phyloP scores from a whole-genome alignment of 2,888 invertebrate genomes.

The Neoitamus cyanurus region DNA sequence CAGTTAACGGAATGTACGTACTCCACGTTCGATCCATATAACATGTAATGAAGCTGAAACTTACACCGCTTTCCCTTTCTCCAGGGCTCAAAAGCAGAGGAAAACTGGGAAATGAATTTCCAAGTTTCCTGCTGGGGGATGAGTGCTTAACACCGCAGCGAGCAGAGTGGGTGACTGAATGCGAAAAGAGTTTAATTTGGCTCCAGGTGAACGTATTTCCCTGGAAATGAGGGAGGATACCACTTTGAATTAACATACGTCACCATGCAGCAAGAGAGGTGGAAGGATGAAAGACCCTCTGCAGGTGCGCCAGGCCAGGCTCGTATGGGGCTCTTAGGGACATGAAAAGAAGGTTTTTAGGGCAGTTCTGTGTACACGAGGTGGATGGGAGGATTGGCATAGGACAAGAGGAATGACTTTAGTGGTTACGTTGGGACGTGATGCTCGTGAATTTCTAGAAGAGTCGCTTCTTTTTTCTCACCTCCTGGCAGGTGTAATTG shows the following conservation, averaged over 20 bases:
- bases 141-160: not conserved
- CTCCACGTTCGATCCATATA: not conserved
- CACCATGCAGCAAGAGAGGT: not conserved
- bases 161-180: not conserved
- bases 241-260: constrained; percentile 5
- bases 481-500: constrained; percentile 22
- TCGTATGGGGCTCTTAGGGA: not conserved
- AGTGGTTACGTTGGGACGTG: constrained; percentile 4
- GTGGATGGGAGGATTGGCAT: not conserved
- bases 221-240: constrained; percentile 19
- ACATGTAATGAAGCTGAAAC: not conserved
- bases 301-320: not conserved
- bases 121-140: not conserved
- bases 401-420: not conserved
- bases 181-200: constrained; percentile 17
- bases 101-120: not conserved
- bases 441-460: not conserved
- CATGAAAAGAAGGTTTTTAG: constrained; percentile 12
- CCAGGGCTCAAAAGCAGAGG: not conserved
- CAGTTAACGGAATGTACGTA: not conserved
- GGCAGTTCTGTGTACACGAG: not conserved
- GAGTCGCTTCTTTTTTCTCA: constrained; percentile 20
- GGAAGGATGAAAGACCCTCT: not conserved
- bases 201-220: constrained; percentile 19
- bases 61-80: not conserved